Base-by-base conservation (phyloP, 2,797 vertebrate genomes). In the Masticophis lateralis region DNA sequence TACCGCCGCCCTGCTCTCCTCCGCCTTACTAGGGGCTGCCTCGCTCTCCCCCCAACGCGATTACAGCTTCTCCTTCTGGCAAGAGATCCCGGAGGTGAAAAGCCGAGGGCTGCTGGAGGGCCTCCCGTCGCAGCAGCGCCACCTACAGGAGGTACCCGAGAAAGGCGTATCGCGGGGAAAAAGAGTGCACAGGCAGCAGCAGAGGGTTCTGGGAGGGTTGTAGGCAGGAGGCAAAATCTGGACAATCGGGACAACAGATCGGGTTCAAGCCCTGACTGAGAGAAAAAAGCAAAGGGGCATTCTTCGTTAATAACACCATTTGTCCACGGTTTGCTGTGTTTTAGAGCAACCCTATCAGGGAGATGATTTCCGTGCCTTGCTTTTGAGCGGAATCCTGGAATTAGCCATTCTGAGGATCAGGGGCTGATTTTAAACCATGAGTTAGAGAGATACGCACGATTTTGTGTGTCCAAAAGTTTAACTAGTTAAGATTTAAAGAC, bases 121-220 rank as follows among this genome's bases (percentile, higher is more conserved):
- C 2, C 93, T 98, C 91, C 95, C 96, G 3, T 27, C 16, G 53
- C 96, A 89, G 92, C 97, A 98, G 91, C 95, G 97, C 90, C 89
- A 90, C 87, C 96, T 98, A 92, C 98, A 98, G 96, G 98, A 98
- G 98, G 98, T 98, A 79, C 5, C n/a, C 10, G 0, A 14, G n/a
- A 69, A 18, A 32, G 1, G 14, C 14, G 0, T 18, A 32, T 7
- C 13, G 16, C 6, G 32, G 16, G 32, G 6, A 2, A 22, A 16
- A 9, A 9, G 32, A 18, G 16, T 32, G 16, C 27, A 3, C 66
- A 74, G 2, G 32, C n/a, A n/a, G 28, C 28, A 66, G 61, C 63
- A n/a, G 28, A n/a, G 12, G 4, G 2, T 0, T 69, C 5, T 6
- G 13, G 16, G 63, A 32, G 63, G 28, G 28, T 27, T 61, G 60